phyloP scores from a whole-genome alignment of 1,140 invertebrate species.

The Oscheius sp. region DNA sequence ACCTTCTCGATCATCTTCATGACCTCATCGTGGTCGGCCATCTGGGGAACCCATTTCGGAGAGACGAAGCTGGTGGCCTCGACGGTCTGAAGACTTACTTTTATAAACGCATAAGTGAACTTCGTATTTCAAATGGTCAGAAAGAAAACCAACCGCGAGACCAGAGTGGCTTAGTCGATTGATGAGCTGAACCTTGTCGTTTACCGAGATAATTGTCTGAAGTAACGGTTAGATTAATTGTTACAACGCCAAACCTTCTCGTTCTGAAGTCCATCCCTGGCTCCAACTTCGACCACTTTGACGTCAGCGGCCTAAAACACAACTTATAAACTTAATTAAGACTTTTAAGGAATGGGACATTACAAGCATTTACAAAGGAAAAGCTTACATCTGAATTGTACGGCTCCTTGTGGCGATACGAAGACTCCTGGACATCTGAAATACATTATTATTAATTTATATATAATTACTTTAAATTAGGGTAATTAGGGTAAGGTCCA shows the following conservation, averaged over 20 bases:
- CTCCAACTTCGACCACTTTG: conserved; percentile 92
- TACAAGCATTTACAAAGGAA: too few species aligned
- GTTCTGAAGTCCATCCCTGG: conserved; percentile 95
- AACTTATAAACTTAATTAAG: too few species aligned
- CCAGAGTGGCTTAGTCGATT: conserved; percentile 80
- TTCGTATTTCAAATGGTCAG: neutral
- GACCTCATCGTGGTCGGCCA: conserved; percentile 45
- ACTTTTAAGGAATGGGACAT: too few species aligned
- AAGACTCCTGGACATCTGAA: too few species aligned
- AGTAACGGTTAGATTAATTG: conserved; percentile 29
- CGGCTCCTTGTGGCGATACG: too few species aligned
- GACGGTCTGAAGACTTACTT: conserved; percentile 68
- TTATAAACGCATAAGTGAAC: neutral
- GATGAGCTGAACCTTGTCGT: conserved; percentile 85
- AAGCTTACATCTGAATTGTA: too few species aligned
- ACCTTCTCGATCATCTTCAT: conserved; percentile 74
- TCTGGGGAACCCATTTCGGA: conserved; percentile 89
- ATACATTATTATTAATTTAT: too few species aligned
- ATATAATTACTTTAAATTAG: too few species aligned
- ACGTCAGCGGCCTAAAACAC: conserved; percentile 38
- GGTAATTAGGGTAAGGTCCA: too few species aligned
- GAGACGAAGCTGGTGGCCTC: conserved; percentile 97
- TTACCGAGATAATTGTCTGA: conserved; percentile 73
- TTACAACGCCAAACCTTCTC: conserved; percentile 68
- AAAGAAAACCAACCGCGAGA: conserved; percentile 68